Conservation (phyloP, 1,140 invertebrate species). For the Sycobia sp. region DNA sequence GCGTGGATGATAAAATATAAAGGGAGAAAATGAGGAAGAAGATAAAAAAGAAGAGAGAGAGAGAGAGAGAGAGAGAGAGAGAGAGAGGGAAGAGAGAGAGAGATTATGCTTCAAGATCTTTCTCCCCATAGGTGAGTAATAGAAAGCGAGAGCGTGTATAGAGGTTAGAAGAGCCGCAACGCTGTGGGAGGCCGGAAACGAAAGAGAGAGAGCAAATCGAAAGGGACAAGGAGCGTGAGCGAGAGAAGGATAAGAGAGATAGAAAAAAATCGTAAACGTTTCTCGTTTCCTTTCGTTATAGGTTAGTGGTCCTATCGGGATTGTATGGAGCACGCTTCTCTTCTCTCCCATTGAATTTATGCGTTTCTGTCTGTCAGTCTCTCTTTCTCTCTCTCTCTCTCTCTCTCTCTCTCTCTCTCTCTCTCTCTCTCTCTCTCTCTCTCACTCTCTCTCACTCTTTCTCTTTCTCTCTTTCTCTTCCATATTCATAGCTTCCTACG, state of each 20-base stretch:
- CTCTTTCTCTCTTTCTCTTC: no score
- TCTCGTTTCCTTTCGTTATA: slow-evolving; percentile 40
- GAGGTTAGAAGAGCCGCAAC: background rate
- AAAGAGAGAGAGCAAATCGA: background rate
- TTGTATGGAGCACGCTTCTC: slow-evolving; percentile 31
- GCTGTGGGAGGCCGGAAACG: background rate
- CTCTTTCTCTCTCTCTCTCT: no score
- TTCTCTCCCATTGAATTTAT: slow-evolving; percentile 45
- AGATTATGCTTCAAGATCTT: slow-evolving; percentile 5
- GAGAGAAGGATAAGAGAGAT: background rate
- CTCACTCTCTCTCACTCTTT: no score
- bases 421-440: no score
- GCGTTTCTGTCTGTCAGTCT: no score
- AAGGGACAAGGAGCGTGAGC: background rate
- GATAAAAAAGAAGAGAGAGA: background rate
- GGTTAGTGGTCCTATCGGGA: slow-evolving; percentile 36
- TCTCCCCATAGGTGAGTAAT: background rate
- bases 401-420: no score
- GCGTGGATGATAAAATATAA: background rate
- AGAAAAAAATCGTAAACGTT: slow-evolving; percentile 37
- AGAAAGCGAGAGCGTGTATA: background rate
- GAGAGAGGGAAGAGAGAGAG: background rate
- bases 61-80: background rate
- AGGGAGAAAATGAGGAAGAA: background rate
- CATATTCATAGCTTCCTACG: no score